Evolutionary conservation across 2,113 vertebrate species (phyloP).

Genomic region (Anser cygnoides): DNA sequence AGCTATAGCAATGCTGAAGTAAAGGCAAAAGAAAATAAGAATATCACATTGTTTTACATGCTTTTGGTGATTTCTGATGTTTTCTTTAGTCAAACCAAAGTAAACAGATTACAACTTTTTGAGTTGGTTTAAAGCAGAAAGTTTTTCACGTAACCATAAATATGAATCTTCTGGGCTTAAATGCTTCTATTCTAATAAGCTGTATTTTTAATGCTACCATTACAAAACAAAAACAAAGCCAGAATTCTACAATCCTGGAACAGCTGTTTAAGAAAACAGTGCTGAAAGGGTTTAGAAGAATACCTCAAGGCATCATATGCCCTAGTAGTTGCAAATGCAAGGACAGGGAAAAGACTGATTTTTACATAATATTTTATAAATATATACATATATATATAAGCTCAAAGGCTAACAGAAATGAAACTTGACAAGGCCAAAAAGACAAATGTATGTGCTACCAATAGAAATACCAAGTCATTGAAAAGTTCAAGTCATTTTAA

Average conservation of each 20-base stretch:
- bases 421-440: background rate
- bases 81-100: background rate
- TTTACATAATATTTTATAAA: background rate
- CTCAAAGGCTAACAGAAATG: too few relatives aligned
- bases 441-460: background rate
- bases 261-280: background rate
- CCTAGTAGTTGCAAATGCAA: background rate
- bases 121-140: background rate
- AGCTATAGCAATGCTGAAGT: background rate
- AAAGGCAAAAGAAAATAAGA: background rate
- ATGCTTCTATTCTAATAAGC: background rate
- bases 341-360: background rate
- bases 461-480: background rate
- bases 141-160: background rate
- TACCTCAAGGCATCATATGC: background rate
- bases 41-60: background rate
- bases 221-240: too few relatives aligned
- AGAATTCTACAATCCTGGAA: background rate
- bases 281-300: background rate
- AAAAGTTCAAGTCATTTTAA: background rate
- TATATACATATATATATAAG: background rate
- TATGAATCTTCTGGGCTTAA: background rate
- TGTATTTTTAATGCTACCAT: background rate
- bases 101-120: background rate
- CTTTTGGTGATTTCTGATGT: background rate